Evolutionary conservation across 2,797 vertebrate species (phyloP).

Genomic region (Chrysocyon brachyurus): DNA sequence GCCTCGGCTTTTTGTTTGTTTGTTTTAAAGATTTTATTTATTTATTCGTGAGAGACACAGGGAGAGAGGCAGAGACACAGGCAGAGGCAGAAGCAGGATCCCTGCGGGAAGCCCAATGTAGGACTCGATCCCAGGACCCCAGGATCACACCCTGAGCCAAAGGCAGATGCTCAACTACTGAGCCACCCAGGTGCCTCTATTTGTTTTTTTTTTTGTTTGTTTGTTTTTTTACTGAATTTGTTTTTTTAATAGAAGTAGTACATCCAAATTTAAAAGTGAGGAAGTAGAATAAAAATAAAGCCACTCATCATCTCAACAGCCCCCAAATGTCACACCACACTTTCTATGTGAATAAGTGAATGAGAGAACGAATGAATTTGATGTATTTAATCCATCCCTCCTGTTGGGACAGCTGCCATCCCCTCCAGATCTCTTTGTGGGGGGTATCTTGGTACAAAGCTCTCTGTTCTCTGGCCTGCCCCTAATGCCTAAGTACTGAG

Average conservation of each 20-base stretch:
- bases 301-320: background rate
- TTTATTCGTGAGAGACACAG: no score
- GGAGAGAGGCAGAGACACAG: no score
- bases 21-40: background rate
- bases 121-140: no score
- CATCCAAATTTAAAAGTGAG: constrained; percentile 30
- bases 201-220: no score
- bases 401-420: background rate
- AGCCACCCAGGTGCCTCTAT: no score
- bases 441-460: background rate
- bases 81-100: no score
- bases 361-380: background rate
- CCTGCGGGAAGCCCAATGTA: no score
- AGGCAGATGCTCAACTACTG: no score
- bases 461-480: background rate
- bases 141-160: no score
- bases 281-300: background rate
- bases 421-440: background rate
- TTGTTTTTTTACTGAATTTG: background rate
- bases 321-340: background rate
- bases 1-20: background rate
- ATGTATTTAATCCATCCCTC: background rate
- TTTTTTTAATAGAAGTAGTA: background rate
- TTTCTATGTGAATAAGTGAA: background rate
- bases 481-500: background rate